A percentile compares a stretch with the other conserved stretches of the same genome.
Evolutionary conservation across 1,140 invertebrate species (phyloP).

Genomic region (Acromyrmex charruanus): DNA sequence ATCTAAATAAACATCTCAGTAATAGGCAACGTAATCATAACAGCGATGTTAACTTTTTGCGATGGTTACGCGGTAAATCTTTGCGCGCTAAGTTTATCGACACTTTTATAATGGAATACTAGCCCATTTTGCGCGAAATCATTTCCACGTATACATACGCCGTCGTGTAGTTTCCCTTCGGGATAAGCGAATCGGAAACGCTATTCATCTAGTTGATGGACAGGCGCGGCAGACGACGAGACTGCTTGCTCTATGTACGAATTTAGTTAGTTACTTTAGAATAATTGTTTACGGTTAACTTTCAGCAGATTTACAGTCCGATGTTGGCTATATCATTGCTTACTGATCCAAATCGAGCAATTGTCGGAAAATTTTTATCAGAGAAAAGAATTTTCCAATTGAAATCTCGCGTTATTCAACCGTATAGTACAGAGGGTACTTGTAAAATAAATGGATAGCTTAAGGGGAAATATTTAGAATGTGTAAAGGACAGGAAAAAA

Average conservation of each 20-base stretch:
- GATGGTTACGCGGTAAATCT: conserved; percentile 34
- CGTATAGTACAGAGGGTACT: background rate
- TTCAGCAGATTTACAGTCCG: background rate
- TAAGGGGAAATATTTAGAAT: background rate
- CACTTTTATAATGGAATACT: conserved; percentile 52
- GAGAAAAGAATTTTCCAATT: background rate
- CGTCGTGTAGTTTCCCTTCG: conserved; percentile 46
- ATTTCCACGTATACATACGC: conserved; percentile 30
- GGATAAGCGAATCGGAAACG: conserved; percentile 59
- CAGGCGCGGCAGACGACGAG: conserved; percentile 27
- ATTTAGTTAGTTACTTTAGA: conserved; percentile 32
- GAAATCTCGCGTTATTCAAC: background rate
- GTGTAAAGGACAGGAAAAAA: background rate
- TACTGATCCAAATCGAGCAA: background rate
- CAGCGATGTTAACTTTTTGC: background rate
- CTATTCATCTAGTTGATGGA: conserved; percentile 57
- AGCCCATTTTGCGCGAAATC: conserved; percentile 32
- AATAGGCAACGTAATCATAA: conserved; percentile 1
- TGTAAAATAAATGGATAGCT: conserved; percentile 15
- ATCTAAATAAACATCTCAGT: conserved; percentile 1
- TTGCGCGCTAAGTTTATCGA: conserved; percentile 36
- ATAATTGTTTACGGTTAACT: background rate
- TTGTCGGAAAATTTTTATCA: background rate
- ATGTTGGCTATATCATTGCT: background rate
- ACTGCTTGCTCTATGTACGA: conserved; percentile 14